Evolutionary conservation across 2,113 vertebrate genomes (phyloP), one percentile per base, ranked within the genome.

Genomic region (Serinus canaria): DNA sequence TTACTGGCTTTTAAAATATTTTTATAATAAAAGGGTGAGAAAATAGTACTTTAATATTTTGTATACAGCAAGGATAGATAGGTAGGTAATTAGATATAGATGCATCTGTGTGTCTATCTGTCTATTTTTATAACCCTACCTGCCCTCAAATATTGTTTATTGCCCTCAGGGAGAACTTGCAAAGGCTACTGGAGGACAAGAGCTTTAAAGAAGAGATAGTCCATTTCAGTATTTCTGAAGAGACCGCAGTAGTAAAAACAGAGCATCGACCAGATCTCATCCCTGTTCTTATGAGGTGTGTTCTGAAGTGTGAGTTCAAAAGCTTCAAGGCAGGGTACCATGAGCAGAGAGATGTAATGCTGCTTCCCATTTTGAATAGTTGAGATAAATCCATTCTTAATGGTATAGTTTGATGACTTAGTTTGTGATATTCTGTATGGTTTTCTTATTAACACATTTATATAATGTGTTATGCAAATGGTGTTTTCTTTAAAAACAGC

Each of bases 171-270:
- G 99, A 99, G 94, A 99, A 99, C 83, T 98, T 99, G n/a, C 97
- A 99, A 96, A 98, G 98, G 62, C 97, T 99, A 1, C 97, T 99
- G 92, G 98, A 99, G 4, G 99, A 99, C 96, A 99, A 98, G 96
- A 98, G 96, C 94, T 99, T 99, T 97, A 99, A 99, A 96, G 99
- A 99, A 87, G 99, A 99, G 97, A 99, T 99, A 31, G 98, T 99
- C 35, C 99, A 98, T 97, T 99, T 99, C 94, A 99, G 98, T 96
- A 98, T 99, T 93, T 98, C 99, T 28, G 99, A 99, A 95, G 99
- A 99, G 78, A 98, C 97, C 0, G 39, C 98, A 8, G 97, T 99
- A 39, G 98, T 99, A 15, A 98, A 99, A 91, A 78, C 93, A n/a
- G 97, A 98, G 7, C 99, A 99, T 97, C 98, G 99, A 94, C 94